Evolutionary conservation across 2,888 invertebrate species (phyloP), one percentile per base, ranked within the genome.

Genomic region (Netelia inedita): DNA sequence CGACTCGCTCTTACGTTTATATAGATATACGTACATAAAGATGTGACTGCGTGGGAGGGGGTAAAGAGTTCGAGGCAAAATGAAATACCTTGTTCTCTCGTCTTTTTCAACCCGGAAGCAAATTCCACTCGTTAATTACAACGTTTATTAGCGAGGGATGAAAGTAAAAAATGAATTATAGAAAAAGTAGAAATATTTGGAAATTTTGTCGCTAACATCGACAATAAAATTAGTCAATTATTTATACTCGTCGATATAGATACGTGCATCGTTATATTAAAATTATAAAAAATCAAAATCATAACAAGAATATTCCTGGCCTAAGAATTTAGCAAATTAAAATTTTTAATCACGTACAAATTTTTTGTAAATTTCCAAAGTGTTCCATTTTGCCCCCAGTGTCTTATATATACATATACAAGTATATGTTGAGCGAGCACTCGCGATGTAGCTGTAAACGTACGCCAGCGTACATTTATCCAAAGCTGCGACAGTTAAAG

Each of bases 391-490:
- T 53, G 11, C 63, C 41, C 63, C 63, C 46, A n/a, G 21, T 3
- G 8, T 0, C 28, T 21, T 23, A 11, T 61, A 1, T 46, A 57
- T 19, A 11, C 1, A n/a, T 11, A 9, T 23, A 3, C 14, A 23
- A 41, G 23, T 72, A 53, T 16, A 50, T 14, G 69, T 53, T 14
- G 66, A 73, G 53, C 57, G n/a, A 50, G 59, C 66, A 66, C 78
- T 78, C 46, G 46, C 43, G 43, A 23, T 41, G 50, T 66, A 79
- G 28, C 53, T 59, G 79, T 65, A 63, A 79, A 79, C 55, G 79
- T 76, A 65, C 28, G 63, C 74, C 68, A 66, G 50, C 68, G 63
- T 23, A 75, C 57, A 66, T 69, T 55, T 69, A 57, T 63, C 65
- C 28, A 78, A 79, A 79, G 74, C 63, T 74, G 79, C 66, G 16